Conservation (phyloP, 2,113 vertebrate genomes). For the Tapirus terrestris region DNA sequence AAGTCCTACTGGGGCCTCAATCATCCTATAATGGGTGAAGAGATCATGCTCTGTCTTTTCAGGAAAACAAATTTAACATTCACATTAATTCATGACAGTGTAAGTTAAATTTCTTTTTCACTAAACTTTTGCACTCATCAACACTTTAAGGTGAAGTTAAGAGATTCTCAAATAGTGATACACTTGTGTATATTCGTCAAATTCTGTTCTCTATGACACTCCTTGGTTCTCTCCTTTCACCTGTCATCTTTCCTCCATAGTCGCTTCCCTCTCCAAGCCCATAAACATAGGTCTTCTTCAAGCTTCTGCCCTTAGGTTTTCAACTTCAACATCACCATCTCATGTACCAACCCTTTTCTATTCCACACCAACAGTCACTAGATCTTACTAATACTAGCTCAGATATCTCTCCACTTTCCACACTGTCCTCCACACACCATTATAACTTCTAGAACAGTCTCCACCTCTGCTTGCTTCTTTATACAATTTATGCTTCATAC, state of each 20-base stretch:
- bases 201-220: background rate
- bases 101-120: background rate
- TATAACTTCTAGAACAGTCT: background rate
- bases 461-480: background rate
- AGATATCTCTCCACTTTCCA: background rate
- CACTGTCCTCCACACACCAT: background rate
- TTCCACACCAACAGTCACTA: background rate
- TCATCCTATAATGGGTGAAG: background rate
- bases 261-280: background rate
- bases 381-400: background rate
- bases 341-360: background rate
- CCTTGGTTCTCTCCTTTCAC: background rate
- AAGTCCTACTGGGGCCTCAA: background rate
- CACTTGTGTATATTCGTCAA: background rate
- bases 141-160: background rate
- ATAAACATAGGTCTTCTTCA: background rate
- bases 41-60: background rate
- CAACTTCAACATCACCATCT: background rate
- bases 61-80: conserved; percentile 7
- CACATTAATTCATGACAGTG: background rate
- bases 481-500: background rate
- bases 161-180: background rate
- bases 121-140: background rate
- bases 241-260: background rate
- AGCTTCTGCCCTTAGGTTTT: background rate